Conservation (phyloP, 2,888 invertebrate species). For the Spodoptera exigua region DNA sequence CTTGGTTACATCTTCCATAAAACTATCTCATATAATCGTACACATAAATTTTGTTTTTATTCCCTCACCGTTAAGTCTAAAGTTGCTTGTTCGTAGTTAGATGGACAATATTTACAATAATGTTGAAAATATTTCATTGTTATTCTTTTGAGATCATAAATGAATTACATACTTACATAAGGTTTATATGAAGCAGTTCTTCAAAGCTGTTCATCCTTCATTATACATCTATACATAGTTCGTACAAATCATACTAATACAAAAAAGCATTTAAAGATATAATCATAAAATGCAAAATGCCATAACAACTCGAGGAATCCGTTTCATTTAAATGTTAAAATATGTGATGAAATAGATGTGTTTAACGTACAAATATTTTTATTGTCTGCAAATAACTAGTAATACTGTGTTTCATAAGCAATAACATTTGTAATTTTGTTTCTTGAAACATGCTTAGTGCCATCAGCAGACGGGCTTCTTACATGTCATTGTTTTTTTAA, state of each 20-base stretch:
- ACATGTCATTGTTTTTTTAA: conserved; percentile 78
- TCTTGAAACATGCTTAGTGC: conserved; percentile 85
- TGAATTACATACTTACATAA: conserved; percentile 19
- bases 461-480: conserved; percentile 82
- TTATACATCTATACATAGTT: conserved; percentile 42
- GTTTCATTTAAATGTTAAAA: conserved; percentile 59
- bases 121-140: conserved; percentile 28
- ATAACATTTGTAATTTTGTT: conserved; percentile 69
- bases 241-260: conserved; percentile 60
- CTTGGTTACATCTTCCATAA: conserved; percentile 40
- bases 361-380: conserved; percentile 82
- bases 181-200: conserved; percentile 17
- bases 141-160: conserved; percentile 37
- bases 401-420: conserved; percentile 79
- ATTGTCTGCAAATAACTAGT: conserved; percentile 82
- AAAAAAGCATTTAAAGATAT: conserved; percentile 63
- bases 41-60: conserved; percentile 24
- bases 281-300: conserved; percentile 61
- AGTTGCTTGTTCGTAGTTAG: conserved; percentile 29
- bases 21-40: conserved; percentile 32
- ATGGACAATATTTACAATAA: conserved; percentile 24
- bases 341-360: conserved; percentile 78
- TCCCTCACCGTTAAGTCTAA: conserved; percentile 18
- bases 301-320: conserved; percentile 58
- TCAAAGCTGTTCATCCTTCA: conserved; percentile 33